Percentiles rank a stretch among this genome's conserved stretches.
Evolutionary conservation across 1,140 invertebrate genomes (phyloP).

Genomic region (Pseudomyrmex concolor): DNA sequence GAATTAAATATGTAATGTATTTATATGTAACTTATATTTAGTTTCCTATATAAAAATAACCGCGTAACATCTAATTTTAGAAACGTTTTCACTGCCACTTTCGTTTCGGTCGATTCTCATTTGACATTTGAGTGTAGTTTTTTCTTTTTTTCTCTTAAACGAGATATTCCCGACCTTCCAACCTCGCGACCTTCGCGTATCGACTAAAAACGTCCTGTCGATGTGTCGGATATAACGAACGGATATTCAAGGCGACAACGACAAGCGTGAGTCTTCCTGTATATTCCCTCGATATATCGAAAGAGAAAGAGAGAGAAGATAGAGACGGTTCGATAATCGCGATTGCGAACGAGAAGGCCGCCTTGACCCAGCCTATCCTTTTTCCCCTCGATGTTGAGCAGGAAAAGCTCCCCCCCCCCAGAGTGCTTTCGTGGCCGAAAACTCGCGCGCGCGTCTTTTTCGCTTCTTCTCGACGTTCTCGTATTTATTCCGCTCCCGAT

Average conservation of each 20-base stretch:
- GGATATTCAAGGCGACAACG: conserved; percentile 51
- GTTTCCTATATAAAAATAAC: no score
- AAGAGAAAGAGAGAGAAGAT: no score
- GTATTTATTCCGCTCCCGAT: conserved; percentile 37
- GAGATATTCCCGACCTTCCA: neutral
- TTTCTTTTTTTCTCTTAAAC: neutral
- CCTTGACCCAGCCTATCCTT: conserved; percentile 54
- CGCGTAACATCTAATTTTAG: no score
- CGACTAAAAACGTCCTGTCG: conserved; percentile 32
- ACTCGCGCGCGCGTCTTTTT: conserved; percentile 40
- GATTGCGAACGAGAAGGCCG: conserved; percentile 43
- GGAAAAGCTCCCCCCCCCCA: conserved; percentile 23
- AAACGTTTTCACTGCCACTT: no score
- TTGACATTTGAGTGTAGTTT: no score
- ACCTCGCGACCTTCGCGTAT: conserved; percentile 36
- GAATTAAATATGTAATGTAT: no score
- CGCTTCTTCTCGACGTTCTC: neutral
- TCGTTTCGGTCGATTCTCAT: no score
- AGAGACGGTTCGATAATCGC: conserved; percentile 43
- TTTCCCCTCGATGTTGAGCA: conserved; percentile 4
- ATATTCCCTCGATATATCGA: conserved; percentile 13
- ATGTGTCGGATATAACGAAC: conserved; percentile 35
- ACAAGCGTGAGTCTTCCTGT: conserved; percentile 19
- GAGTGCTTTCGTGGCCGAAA: conserved; percentile 42
- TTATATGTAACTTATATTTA: no score